phyloP scores from a whole-genome alignment of 2,888 invertebrate species.

The Piscicola geometra region DNA sequence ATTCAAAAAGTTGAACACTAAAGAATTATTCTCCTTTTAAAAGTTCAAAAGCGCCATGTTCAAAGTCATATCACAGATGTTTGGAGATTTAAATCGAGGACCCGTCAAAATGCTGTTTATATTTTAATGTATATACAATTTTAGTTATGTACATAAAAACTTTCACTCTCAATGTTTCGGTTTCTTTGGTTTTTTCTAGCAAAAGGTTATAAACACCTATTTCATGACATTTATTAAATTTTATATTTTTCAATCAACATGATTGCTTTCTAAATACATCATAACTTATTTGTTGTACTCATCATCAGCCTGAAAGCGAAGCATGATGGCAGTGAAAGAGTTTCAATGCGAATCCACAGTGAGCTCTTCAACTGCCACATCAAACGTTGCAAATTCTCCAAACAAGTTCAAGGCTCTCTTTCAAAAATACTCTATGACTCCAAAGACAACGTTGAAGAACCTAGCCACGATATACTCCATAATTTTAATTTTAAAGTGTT shows the following conservation, averaged over 20 bases:
- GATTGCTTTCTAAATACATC: background rate
- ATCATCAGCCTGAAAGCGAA: background rate
- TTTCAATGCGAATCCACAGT: background rate
- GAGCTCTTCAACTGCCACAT: background rate
- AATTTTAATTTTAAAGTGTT: background rate
- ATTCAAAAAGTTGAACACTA: too few relatives aligned
- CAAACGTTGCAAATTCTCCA: slow-evolving; percentile 4
- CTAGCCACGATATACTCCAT: background rate
- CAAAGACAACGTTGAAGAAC: background rate
- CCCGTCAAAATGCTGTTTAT: background rate
- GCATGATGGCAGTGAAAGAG: background rate
- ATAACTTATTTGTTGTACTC: background rate
- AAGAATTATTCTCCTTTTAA: too few relatives aligned
- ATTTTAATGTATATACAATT: too few relatives aligned
- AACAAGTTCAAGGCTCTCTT: slow-evolving; percentile 6
- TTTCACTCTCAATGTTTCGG: background rate
- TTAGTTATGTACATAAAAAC: background rate
- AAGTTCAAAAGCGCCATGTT: slow-evolving; percentile 1
- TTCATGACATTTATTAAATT: background rate
- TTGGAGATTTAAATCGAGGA: background rate
- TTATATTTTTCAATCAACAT: background rate
- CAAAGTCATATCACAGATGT: background rate
- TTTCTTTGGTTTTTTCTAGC: slow-evolving; percentile 1
- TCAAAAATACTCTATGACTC: background rate
- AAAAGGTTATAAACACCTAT: background rate